A percentile compares a stretch with the other conserved stretches of the same genome.
These are phyloP conservation scores for Chrysolina oricalcia DNA, from an alignment of 2,888 invertebrate genomes.

Conservation along the genomic window DNA sequence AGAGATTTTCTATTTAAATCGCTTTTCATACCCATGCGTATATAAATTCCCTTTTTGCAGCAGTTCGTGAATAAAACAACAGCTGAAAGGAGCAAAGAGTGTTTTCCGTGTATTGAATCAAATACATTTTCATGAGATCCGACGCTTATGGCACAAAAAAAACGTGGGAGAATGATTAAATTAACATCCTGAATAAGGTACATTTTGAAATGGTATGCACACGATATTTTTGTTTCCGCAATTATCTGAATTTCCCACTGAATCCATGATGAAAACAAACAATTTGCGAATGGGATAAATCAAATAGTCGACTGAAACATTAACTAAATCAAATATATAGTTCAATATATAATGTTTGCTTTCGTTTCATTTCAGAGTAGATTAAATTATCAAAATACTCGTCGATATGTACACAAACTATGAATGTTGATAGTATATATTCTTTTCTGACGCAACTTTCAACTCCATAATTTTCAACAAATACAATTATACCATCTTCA, in stretches of 20 bases:
- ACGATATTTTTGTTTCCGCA: neutral
- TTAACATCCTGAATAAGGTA: neutral
- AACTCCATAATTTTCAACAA: too few relatives aligned
- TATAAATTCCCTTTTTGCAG: neutral
- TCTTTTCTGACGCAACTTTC: too few relatives aligned
- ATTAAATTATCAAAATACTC: too few relatives aligned
- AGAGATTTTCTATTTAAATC: neutral
- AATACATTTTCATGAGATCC: constrained; percentile 21
- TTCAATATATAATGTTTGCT: neutral
- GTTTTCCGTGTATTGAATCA: constrained; percentile 14
- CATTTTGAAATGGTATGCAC: neutral
- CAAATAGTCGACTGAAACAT: neutral
- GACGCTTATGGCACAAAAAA: constrained; percentile 8
- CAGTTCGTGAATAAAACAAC: constrained; percentile 23
- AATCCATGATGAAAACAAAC: neutral
- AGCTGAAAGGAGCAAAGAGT: neutral
- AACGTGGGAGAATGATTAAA: neutral
- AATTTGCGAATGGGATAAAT: neutral
- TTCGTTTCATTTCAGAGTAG: neutral
- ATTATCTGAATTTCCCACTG: neutral
- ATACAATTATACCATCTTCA: too few relatives aligned
- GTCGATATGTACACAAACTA: too few relatives aligned
- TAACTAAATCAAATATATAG: neutral
- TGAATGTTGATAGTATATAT: too few relatives aligned
- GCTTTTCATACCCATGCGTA: neutral